A percentile compares a stretch with the other conserved stretches of the same genome.
Evolutionary conservation across 2,113 vertebrate species (phyloP).

Genomic region (Xerus inauris): DNA sequence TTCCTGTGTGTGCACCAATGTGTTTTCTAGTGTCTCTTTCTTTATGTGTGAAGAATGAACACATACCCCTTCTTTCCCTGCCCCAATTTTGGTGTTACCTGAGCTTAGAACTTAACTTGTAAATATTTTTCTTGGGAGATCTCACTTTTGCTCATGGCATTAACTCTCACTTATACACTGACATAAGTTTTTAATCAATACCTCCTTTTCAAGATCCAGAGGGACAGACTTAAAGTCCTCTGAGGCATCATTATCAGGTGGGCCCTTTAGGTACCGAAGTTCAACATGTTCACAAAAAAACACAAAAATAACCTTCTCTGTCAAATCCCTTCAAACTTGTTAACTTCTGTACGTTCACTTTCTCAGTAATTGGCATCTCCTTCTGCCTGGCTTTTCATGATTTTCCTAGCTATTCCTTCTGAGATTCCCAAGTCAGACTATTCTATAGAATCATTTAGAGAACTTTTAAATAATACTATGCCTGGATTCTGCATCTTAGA

Average conservation of each 20-base stretch:
- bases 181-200: background rate
- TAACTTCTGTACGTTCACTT: background rate
- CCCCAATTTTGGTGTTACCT: background rate
- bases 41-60: background rate
- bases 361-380: background rate
- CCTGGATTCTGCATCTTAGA: background rate
- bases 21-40: background rate
- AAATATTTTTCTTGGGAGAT: background rate
- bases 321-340: background rate
- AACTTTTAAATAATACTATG: background rate
- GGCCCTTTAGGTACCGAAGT: background rate
- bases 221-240: background rate
- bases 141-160: background rate
- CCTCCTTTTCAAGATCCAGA: background rate
- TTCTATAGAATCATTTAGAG: background rate
- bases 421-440: background rate
- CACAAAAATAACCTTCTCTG: background rate
- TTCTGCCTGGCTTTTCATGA: background rate
- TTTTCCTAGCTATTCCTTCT: background rate
- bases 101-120: background rate
- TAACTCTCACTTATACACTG: background rate
- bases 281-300: background rate
- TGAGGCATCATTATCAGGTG: background rate
- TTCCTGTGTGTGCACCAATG: background rate
- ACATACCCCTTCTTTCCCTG: accelerated